Percentiles rank a stretch among this genome's conserved stretches.
Conservation (phyloP, 2,113 vertebrate species). For the Cichladusa arquata region DNA sequence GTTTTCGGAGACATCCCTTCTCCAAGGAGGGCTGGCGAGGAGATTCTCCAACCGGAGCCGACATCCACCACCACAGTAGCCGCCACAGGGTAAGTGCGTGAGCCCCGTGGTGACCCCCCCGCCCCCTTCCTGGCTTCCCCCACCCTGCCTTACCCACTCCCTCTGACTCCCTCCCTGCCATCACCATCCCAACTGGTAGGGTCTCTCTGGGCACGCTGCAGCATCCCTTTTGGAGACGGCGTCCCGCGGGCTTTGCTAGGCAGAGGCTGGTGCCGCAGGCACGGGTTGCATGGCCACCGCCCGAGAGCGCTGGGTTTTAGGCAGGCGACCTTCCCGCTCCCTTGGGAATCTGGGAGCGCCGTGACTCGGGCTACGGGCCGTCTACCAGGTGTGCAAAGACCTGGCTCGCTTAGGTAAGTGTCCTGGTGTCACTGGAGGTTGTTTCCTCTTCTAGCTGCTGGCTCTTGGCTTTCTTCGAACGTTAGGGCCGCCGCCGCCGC, state of each 20-base stretch:
- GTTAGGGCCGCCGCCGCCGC: slow-evolving; percentile 29
- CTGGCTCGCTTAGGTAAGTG: slow-evolving; percentile 30
- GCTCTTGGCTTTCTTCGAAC: slow-evolving; percentile 66
- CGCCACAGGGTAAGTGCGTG: slow-evolving; percentile 92
- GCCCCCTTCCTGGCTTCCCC: not conserved
- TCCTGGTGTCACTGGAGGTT: slow-evolving; percentile 63
- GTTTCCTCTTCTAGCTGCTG: slow-evolving; percentile 69
- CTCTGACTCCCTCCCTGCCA: slow-evolving; percentile 42
- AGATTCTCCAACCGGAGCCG: slow-evolving; percentile 92
- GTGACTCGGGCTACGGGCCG: not conserved
- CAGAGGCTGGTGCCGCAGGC: not conserved
- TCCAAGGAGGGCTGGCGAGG: slow-evolving; percentile 89
- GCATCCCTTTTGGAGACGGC: slow-evolving; percentile 63
- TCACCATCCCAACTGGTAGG: slow-evolving; percentile 62
- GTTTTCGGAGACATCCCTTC: slow-evolving; percentile 92
- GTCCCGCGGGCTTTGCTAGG: slow-evolving; percentile 53
- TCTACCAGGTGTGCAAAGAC: not conserved
- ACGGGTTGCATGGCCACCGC: slow-evolving; percentile 9
- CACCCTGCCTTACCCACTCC: slow-evolving; percentile 45
- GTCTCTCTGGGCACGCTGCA: slow-evolving; percentile 63
- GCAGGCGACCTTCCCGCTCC: not conserved
- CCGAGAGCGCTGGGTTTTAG: not conserved
- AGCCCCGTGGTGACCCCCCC: not conserved
- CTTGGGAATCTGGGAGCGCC: not conserved
- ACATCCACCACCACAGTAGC: slow-evolving; percentile 86